These are phyloP conservation scores for Drosophila cognata DNA, from an alignment of 2,888 invertebrate species.

Conservation along the genomic window DNA sequence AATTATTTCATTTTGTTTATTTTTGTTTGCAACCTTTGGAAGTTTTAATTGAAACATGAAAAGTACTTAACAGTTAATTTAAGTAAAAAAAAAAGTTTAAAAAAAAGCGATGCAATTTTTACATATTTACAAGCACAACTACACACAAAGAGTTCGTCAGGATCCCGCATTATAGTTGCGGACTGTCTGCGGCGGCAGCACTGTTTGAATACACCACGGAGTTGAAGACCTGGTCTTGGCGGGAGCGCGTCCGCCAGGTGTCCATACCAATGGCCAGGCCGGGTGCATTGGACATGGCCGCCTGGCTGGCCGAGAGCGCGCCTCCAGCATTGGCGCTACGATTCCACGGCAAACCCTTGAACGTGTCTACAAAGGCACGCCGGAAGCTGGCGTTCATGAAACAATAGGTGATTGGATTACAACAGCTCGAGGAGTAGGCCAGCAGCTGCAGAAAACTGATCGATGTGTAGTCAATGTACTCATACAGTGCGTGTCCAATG, in stretches of 20 bases:
- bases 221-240: slow-evolving; percentile 55
- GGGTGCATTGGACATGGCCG: slow-evolving; percentile 26
- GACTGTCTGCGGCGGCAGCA: slow-evolving; percentile 55
- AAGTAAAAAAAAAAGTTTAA: slow-evolving; percentile 30
- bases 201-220: slow-evolving; percentile 62
- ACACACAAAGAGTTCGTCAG: not conserved
- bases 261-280: slow-evolving; percentile 46
- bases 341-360: slow-evolving; percentile 86
- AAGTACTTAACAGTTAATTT: slow-evolving; percentile 32
- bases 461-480: slow-evolving; percentile 89
- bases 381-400: slow-evolving; percentile 96
- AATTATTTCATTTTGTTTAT: slow-evolving; percentile 34
- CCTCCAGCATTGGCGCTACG: slow-evolving; percentile 27
- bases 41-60: slow-evolving; percentile 67
- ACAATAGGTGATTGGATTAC: slow-evolving; percentile 96
- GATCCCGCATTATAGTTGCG: slow-evolving; percentile 43
- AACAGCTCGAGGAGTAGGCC: slow-evolving; percentile 93
- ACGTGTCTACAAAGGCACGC: slow-evolving; percentile 91
- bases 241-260: slow-evolving; percentile 62
- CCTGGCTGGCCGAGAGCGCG: slow-evolving; percentile 55
- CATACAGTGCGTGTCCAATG: slow-evolving; percentile 89
- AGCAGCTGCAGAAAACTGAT: slow-evolving; percentile 91
- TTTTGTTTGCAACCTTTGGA: slow-evolving; percentile 55
- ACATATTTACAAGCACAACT: slow-evolving; percentile 55
- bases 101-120: slow-evolving; percentile 34